phyloP scores from a whole-genome alignment of 2,113 vertebrate genomes.

The Microtus pennsylvanicus region DNA sequence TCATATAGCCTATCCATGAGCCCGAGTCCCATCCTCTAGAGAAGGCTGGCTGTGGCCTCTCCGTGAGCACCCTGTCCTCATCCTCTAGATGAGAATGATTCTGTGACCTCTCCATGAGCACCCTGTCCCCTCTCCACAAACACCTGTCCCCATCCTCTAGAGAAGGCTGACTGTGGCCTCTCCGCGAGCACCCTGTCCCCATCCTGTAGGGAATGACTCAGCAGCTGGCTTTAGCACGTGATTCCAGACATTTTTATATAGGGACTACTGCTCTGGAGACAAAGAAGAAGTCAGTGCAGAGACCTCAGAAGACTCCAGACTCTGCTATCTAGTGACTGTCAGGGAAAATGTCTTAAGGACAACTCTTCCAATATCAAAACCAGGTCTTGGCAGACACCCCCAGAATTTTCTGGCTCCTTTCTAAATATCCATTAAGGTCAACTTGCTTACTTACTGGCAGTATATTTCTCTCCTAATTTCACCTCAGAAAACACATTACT shows the following conservation, averaged over 20 bases:
- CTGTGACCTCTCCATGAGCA: neutral
- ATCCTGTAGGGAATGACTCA: neutral
- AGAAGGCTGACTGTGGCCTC: no score
- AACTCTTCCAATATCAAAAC: constrained; percentile 19
- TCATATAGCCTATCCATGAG: neutral
- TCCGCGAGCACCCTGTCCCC: neutral
- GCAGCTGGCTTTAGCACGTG: neutral
- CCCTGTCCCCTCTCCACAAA: no score
- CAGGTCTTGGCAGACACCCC: constrained; percentile 35
- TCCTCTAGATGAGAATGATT: neutral
- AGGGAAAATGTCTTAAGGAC: constrained; percentile 38
- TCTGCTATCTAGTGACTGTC: neutral
- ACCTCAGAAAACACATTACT: constrained; percentile 42
- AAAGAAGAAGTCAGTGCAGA: neutral
- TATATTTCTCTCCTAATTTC: constrained; percentile 44
- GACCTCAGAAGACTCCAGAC: neutral
- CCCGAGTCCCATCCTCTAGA: no score
- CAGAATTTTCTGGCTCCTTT: constrained; percentile 34
- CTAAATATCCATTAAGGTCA: constrained; percentile 51
- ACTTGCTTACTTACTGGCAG: constrained; percentile 42
- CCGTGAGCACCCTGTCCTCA: neutral
- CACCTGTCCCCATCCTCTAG: no score
- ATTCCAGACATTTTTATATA: neutral
- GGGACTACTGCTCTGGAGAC: neutral
- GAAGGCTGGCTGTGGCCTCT: neutral